These are phyloP conservation scores for Tenualosa ilisha DNA, from an alignment of 2,797 vertebrate genomes.

Conservation along the genomic window DNA sequence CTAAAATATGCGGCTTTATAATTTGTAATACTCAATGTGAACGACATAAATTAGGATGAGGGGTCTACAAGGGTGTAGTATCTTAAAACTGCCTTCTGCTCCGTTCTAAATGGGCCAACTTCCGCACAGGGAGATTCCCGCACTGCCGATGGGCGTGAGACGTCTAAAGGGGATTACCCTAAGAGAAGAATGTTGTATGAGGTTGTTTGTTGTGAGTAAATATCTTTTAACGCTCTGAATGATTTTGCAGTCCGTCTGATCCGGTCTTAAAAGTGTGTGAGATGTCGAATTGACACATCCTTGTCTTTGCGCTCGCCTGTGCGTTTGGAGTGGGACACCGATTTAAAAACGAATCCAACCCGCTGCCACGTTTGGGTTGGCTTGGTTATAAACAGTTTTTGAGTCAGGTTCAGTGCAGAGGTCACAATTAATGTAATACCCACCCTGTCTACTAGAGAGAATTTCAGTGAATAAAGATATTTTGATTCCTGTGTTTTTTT, in stretches of 20 bases:
- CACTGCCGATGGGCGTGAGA: conserved; percentile 29
- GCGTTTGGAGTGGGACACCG: not conserved
- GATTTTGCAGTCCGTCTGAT: not conserved
- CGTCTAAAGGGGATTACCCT: conserved; percentile 55
- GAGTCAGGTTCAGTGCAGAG: too few relatives aligned
- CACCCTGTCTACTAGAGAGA: not conserved
- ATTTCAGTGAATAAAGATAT: too few relatives aligned
- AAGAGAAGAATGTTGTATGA: conserved; percentile 10
- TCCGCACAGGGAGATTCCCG: conserved; percentile 56
- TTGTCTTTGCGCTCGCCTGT: too few relatives aligned
- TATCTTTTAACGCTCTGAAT: not conserved
- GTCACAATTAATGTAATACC: not conserved
- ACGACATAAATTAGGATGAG: not conserved
- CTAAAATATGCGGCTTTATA: too few relatives aligned
- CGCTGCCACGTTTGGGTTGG: not conserved
- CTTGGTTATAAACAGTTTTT: not conserved
- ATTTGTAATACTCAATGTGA: not conserved
- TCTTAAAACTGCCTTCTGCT: not conserved
- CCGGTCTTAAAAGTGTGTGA: not conserved
- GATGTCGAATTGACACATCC: not conserved
- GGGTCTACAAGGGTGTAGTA: not conserved
- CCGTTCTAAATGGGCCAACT: conserved; percentile 39
- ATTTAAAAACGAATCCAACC: not conserved
- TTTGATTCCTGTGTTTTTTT: too few relatives aligned
- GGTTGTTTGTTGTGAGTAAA: conserved; percentile 33